Conservation (phyloP, 1,140 invertebrate species). For the Reticulitermes speratus region DNA sequence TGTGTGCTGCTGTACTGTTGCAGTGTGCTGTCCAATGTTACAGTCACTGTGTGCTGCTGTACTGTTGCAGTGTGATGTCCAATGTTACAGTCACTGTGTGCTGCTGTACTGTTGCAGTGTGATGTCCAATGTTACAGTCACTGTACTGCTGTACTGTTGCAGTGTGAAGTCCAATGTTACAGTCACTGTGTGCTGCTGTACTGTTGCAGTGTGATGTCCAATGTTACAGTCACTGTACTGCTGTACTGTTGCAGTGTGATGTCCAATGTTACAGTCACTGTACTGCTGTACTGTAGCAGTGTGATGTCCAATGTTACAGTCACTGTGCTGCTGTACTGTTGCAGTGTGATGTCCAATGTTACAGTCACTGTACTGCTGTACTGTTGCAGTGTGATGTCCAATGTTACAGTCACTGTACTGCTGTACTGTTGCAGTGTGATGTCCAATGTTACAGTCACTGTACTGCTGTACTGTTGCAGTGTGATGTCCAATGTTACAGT, state of each 20-base stretch:
- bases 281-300: not conserved
- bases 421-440: slow-evolving; percentile 22
- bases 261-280: slow-evolving; percentile 25
- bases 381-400: slow-evolving; percentile 31
- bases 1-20: not conserved
- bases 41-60: too few species aligned
- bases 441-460: slow-evolving; percentile 25
- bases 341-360: slow-evolving; percentile 32
- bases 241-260: slow-evolving; percentile 22
- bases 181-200: too few species aligned
- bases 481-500: slow-evolving; percentile 30
- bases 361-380: too few species aligned
- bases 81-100: not conserved
- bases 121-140: slow-evolving; percentile 31
- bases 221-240: not conserved
- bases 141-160: not conserved
- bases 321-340: not conserved
- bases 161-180: slow-evolving; percentile 32
- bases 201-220: slow-evolving; percentile 31
- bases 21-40: slow-evolving; percentile 33
- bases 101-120: not conserved
- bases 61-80: slow-evolving; percentile 29
- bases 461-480: not conserved
- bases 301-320: slow-evolving; percentile 30
- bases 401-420: not conserved